A percentile compares a stretch with the other conserved stretches of the same genome.
phyloP scores from a whole-genome alignment of 37 sponge, comb jelly and placozoan genomes.

The Cliona cf. orientalis region DNA sequence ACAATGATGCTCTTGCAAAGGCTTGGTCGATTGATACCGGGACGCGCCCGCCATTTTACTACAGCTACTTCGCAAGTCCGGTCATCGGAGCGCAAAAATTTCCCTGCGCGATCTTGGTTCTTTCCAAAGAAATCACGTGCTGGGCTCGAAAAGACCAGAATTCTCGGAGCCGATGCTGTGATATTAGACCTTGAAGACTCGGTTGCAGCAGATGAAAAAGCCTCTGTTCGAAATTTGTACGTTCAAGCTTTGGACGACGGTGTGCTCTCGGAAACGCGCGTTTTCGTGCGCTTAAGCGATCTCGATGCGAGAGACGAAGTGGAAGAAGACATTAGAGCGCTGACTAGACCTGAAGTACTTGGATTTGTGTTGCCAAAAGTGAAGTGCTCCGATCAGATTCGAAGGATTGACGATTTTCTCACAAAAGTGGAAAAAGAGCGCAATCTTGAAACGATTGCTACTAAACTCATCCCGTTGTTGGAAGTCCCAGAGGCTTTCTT shows the following conservation, averaged over 20 bases:
- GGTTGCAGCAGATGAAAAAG: conserved; percentile 14
- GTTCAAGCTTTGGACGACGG: neutral
- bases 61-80: too few species aligned
- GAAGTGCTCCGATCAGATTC: neutral
- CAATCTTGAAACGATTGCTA: neutral
- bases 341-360: neutral
- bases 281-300: neutral
- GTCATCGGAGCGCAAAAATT: too few species aligned
- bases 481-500: neutral
- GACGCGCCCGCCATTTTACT: too few species aligned
- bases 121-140: conserved; percentile 2
- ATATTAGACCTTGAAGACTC: conserved; percentile 23
- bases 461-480: neutral
- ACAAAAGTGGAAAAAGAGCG: neutral
- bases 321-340: neutral
- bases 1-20: too few species aligned
- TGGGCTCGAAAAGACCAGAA: neutral
- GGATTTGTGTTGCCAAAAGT: conserved; percentile 6
- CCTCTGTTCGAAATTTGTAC: neutral
- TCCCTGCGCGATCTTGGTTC: too few species aligned
- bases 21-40: too few species aligned
- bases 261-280: neutral
- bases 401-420: neutral
- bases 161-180: neutral
- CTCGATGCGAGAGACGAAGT: neutral